Percentiles rank a stretch among this genome's conserved stretches.
phyloP scores from a whole-genome alignment of 2,797 vertebrate species.

The Micrastur ruficollis region DNA sequence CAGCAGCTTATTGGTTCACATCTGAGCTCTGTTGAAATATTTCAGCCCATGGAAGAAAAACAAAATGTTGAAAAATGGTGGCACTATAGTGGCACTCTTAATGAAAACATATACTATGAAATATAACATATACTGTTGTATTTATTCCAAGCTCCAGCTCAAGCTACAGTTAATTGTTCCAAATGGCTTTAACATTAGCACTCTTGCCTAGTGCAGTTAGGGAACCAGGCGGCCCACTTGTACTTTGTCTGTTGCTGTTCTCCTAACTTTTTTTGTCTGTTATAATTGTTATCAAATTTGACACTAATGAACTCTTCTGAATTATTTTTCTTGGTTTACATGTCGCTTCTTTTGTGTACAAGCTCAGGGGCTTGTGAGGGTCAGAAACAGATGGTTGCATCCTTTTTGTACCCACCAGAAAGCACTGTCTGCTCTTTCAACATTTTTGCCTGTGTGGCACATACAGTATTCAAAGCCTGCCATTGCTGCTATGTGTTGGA shows the following conservation, averaged over 20 bases:
- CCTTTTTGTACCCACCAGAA: neutral
- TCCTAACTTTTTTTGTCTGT: neutral
- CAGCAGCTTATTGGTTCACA: neutral
- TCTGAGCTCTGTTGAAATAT: neutral
- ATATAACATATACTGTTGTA: neutral
- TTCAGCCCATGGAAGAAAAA: neutral
- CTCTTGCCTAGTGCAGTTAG: neutral
- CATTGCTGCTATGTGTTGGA: accelerated
- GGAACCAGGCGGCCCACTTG: neutral
- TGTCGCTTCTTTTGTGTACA: neutral
- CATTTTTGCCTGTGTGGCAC: neutral
- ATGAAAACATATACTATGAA: neutral
- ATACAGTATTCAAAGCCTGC: accelerated
- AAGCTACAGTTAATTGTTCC: neutral
- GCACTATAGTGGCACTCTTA: neutral
- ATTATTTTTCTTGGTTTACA: neutral
- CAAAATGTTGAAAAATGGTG: neutral
- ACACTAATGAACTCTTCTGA: neutral
- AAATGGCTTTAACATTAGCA: neutral
- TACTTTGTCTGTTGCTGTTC: neutral
- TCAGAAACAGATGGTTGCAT: neutral
- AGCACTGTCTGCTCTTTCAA: neutral
- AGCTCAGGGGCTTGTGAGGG: neutral
- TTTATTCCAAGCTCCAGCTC: neutral
- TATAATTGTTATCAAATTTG: neutral